Percentiles rank a stretch among this genome's conserved stretches.
Conservation (phyloP, 2,797 vertebrate genomes). For the Psittacula echo region DNA sequence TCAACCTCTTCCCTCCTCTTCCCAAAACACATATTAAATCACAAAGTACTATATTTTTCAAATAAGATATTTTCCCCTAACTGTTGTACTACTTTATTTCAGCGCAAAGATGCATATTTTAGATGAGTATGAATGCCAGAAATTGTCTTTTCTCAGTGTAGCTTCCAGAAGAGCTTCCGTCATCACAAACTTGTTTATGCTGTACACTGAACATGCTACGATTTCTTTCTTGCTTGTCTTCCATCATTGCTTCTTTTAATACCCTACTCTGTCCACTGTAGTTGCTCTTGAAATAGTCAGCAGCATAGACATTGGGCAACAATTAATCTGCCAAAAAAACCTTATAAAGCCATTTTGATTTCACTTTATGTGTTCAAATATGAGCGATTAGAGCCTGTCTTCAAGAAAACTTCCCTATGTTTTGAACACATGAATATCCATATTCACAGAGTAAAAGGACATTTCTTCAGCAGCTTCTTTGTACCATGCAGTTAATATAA, state of each 20-base stretch:
- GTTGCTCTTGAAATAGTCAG: not conserved
- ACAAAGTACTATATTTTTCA: not conserved
- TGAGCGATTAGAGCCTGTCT: not conserved
- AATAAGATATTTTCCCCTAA: not conserved
- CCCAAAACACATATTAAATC: not conserved
- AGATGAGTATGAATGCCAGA: not conserved
- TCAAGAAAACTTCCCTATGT: accelerated
- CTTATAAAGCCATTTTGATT: not conserved
- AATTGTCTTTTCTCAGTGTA: not conserved
- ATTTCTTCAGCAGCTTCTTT: not conserved
- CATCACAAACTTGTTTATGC: not conserved
- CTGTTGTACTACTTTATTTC: not conserved
- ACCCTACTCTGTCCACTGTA: not conserved
- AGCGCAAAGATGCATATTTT: not conserved
- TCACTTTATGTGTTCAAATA: not conserved
- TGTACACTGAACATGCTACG: not conserved
- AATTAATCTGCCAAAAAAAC: not conserved
- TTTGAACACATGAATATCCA: not conserved
- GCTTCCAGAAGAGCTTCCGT: not conserved
- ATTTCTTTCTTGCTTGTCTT: not conserved
- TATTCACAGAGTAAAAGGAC: not conserved
- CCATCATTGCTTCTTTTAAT: not conserved
- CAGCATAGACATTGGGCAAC: not conserved
- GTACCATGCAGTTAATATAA: not conserved
- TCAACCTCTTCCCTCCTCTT: not conserved